These are phyloP conservation scores for Pseudochirops cupreus DNA, from an alignment of 2,797 vertebrate genomes.

Conservation along the genomic window DNA sequence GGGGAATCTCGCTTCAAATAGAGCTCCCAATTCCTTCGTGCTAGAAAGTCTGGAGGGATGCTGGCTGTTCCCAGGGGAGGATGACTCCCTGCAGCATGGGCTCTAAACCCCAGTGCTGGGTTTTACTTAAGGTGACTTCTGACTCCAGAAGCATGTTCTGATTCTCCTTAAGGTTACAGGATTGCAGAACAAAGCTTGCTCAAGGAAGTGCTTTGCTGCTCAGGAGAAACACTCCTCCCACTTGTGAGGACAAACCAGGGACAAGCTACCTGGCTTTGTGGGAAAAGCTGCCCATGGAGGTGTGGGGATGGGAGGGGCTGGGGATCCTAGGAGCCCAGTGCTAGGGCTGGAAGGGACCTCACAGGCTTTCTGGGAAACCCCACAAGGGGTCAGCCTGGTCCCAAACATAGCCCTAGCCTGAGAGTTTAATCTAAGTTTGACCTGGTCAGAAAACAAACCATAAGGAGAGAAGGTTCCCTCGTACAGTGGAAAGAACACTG, in stretches of 20 bases:
- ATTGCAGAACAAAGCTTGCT: slow-evolving; percentile 71
- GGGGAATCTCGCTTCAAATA: slow-evolving; percentile 83
- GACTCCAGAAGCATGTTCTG: slow-evolving; percentile 73
- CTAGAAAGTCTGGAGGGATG: slow-evolving; percentile 81
- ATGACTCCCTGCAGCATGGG: slow-evolving; percentile 77
- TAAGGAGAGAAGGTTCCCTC: not conserved
- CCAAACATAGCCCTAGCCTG: not conserved
- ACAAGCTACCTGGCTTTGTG: not conserved
- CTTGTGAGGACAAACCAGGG: slow-evolving; percentile 13
- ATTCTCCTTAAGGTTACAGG: slow-evolving; percentile 67
- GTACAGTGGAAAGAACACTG: not conserved
- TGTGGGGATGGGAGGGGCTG: not conserved
- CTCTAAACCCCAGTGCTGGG: slow-evolving; percentile 83
- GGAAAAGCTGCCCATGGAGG: not conserved
- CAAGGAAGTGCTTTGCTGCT: slow-evolving; percentile 47
- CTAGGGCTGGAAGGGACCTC: not conserved
- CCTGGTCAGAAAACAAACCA: not conserved
- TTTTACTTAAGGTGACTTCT: slow-evolving; percentile 84
- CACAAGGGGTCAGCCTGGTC: no score
- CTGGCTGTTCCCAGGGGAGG: slow-evolving; percentile 78
- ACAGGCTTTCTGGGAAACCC: not conserved
- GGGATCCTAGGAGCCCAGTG: not conserved
- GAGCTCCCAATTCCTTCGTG: slow-evolving; percentile 84
- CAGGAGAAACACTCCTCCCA: slow-evolving; percentile 51
- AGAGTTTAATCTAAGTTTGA: not conserved